phyloP scores from a whole-genome alignment of 2,888 invertebrate genomes.

The Doris montereyensis region DNA sequence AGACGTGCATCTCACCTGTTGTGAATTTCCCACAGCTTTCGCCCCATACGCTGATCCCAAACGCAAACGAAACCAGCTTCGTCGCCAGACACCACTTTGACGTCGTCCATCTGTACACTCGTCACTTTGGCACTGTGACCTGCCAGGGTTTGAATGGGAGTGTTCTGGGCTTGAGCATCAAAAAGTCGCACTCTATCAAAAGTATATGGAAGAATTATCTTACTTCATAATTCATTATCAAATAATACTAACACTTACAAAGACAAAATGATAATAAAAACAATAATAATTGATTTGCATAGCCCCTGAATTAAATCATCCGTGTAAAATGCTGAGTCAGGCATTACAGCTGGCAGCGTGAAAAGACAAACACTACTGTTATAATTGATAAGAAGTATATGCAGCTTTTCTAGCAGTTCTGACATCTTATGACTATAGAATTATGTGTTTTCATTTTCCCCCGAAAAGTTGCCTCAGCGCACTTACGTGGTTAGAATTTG shows the following conservation, averaged over 20 bases:
- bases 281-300: not conserved
- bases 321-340: no score
- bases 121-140: conserved; percentile 57
- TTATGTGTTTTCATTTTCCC: no score
- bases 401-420: no score
- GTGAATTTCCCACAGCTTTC: conserved; percentile 67
- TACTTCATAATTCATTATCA: no score
- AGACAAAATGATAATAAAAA: conserved; percentile 2
- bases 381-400: no score
- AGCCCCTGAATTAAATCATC: not conserved
- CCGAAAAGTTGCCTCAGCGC: no score
- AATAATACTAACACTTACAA: no score
- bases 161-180: conserved; percentile 50
- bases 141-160: conserved; percentile 47
- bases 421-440: no score
- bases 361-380: no score
- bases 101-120: conserved; percentile 68
- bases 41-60: conserved; percentile 67
- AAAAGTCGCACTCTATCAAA: conserved; percentile 62
- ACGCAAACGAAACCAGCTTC: conserved; percentile 64
- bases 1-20: conserved; percentile 67
- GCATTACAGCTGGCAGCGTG: not conserved
- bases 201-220: no score
- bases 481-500: no score
- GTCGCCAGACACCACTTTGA: conserved; percentile 68